phyloP scores from a whole-genome alignment of 2,888 invertebrate genomes.

The Drosophila falleni region DNA sequence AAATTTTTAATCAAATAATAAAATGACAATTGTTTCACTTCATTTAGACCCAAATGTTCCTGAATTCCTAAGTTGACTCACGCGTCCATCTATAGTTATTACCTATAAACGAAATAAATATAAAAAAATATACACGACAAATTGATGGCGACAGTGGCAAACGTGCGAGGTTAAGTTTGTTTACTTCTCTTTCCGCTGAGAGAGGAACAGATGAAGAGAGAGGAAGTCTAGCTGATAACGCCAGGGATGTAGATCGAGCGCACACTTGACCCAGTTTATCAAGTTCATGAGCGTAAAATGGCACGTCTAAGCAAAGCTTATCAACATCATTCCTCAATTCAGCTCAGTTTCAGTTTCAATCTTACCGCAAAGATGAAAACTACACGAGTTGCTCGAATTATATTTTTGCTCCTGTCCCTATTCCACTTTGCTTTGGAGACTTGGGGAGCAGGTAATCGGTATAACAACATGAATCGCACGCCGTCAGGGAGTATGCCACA shows the following conservation, averaged over 20 bases:
- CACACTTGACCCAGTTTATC: slow-evolving; percentile 65
- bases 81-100: slow-evolving; percentile 1
- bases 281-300: slow-evolving; percentile 66
- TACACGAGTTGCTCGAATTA: slow-evolving; percentile 35
- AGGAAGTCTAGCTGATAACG: slow-evolving; percentile 54
- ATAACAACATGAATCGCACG: slow-evolving; percentile 42
- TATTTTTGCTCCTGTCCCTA: slow-evolving; percentile 8
- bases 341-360: slow-evolving; percentile 49
- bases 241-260: slow-evolving; percentile 38
- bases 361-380: slow-evolving; percentile 57
- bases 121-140: neutral
- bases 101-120: neutral
- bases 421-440: slow-evolving; percentile 2
- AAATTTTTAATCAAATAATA: no score
- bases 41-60: neutral
- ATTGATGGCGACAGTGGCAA: slow-evolving; percentile 2
- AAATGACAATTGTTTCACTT: neutral
- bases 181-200: slow-evolving; percentile 44
- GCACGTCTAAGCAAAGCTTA: slow-evolving; percentile 43
- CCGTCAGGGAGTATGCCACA: slow-evolving; percentile 2
- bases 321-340: slow-evolving; percentile 28
- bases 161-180: slow-evolving; percentile 46
- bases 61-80: neutral
- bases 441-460: slow-evolving; percentile 3
- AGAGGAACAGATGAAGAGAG: neutral